Conservation (phyloP, 2,888 invertebrate species). For the Endotricha flammealis region DNA sequence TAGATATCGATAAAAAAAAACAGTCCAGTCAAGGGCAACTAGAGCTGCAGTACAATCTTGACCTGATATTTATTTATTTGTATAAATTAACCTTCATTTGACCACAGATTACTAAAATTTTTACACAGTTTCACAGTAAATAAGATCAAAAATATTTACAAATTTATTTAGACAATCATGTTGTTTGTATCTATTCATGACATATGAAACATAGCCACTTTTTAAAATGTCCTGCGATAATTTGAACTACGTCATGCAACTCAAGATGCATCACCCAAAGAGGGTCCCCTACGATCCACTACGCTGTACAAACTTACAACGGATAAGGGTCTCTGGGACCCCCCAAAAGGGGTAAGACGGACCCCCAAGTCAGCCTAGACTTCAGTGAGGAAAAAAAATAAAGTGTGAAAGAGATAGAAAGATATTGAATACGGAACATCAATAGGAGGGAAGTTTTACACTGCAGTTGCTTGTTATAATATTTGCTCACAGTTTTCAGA, state of each 20-base stretch:
- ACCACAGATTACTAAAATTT: no score
- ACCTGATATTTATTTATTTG: no score
- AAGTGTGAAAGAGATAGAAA: slow-evolving; percentile 48
- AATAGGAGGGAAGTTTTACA: slow-evolving; percentile 6
- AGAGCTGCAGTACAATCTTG: no score
- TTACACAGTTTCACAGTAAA: no score
- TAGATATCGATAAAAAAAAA: no score
- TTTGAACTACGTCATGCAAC: slow-evolving; percentile 50
- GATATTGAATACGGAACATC: slow-evolving; percentile 26
- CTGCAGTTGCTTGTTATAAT: slow-evolving; percentile 14
- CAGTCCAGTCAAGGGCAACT: no score
- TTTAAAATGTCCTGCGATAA: slow-evolving; percentile 16
- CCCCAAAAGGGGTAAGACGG: slow-evolving; percentile 76
- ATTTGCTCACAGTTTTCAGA: slow-evolving; percentile 17
- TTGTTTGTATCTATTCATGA: no score
- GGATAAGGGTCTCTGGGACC: slow-evolving; percentile 74
- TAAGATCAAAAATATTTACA: no score
- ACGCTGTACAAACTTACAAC: slow-evolving; percentile 75
- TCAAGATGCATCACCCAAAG: slow-evolving; percentile 71
- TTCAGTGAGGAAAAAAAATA: slow-evolving; percentile 70
- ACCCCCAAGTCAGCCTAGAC: slow-evolving; percentile 65
- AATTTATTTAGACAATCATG: no score
- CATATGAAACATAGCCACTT: no score
- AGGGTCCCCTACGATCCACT: slow-evolving; percentile 73
- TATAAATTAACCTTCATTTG: no score